Conservation (phyloP, 1,140 invertebrate genomes). For the Anadara kagoshimensis region DNA sequence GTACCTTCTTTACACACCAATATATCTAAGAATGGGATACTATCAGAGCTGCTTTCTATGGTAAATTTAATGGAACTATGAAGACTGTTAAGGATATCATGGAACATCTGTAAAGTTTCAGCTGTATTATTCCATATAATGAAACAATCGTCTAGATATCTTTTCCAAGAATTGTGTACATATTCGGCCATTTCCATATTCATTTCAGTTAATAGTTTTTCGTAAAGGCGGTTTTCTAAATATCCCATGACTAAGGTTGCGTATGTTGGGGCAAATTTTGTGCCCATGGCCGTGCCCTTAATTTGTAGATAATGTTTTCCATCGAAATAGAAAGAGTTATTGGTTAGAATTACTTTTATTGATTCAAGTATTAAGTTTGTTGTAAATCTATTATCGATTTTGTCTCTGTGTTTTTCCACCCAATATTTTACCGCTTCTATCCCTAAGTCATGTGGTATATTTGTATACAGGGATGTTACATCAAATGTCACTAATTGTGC, state of each 20-base stretch:
- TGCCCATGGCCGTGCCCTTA: no score
- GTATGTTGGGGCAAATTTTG: no score
- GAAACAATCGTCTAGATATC: conserved; percentile 18
- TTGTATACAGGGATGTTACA: conserved; percentile 12
- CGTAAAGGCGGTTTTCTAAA: no score
- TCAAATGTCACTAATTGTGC: conserved; percentile 4
- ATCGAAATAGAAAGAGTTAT: no score
- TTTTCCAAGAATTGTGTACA: neutral
- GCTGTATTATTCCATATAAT: conserved; percentile 6
- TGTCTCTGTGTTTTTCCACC: neutral
- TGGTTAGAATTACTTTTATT: conserved; percentile 1
- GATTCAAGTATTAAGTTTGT: neutral
- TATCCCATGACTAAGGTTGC: no score
- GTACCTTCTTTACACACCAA: neutral
- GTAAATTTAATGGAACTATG: no score
- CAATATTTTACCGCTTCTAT: neutral
- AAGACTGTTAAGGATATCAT: no score
- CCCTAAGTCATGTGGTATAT: conserved; percentile 12
- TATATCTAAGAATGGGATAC: conserved; percentile 1
- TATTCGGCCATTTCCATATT: no score
- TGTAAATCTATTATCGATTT: neutral
- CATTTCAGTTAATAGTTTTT: no score
- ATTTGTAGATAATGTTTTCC: no score
- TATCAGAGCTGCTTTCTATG: no score
- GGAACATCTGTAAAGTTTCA: neutral